Evolutionary conservation across 2,888 invertebrate species (phyloP), one percentile per base, ranked within the genome.

Genomic region (Hemithea aestivaria): DNA sequence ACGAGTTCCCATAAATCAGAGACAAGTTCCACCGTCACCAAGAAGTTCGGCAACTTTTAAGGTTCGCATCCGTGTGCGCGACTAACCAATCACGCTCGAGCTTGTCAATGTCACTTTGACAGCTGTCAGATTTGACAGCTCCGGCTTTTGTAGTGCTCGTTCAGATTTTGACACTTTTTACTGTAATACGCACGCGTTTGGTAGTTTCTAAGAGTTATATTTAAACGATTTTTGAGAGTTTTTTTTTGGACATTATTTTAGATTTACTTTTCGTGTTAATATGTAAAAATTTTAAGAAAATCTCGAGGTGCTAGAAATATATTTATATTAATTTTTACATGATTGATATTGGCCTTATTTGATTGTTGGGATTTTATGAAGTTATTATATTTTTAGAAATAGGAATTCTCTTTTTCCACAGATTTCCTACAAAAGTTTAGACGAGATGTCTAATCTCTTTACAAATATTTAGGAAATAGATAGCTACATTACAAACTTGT

Each of bases 1-100:
- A 92, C 89, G 45, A 90, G 90, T 29, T 89, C 89, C 1, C 89
- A 89, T 39, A 90, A 89, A 44, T 88, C 89, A 0, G 89, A 90
- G 45, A 80, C 83, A 7, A 89, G 89, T 28, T 89, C 89, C 0
- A 89, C 89, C 0, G 85, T 89, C 27, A 89, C 88, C n/a, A 88
- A 88, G 71, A 88, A 88, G 45, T 88, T 88, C 35, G 88, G 87
- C 43, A 88, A 88, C 51, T 81, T 79, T 44, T 85, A 68, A 75
- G 74, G 75, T 73, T 56, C 49, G 60, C 37, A 42, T 21, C 32
- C 9, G 30, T 35, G 21, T 41, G 32, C 10, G 12, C 21, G 28
- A 37, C 42, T 42, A 42, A 43, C 48, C 44, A 31, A 27, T 35
- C 33, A 26, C 41, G 41, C 33, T 29, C 16, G 16, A 16, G 5